These are phyloP conservation scores for Drosophila albomicans DNA, from an alignment of 1,140 invertebrate genomes.

Conservation along the genomic window DNA sequence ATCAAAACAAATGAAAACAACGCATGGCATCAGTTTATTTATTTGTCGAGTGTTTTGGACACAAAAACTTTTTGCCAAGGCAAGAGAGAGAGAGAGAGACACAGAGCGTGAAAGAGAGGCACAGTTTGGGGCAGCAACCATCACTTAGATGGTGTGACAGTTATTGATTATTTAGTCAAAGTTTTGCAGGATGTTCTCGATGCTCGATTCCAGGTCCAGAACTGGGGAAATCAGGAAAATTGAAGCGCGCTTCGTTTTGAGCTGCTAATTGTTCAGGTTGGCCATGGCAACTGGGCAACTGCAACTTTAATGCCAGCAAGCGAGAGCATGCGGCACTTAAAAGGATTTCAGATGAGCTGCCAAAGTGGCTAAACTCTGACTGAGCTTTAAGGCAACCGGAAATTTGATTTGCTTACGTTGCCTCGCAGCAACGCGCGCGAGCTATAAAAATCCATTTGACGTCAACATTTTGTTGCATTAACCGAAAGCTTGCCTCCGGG, in stretches of 20 bases:
- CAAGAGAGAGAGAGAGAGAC: constrained; percentile 8
- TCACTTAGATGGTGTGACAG: constrained; percentile 61
- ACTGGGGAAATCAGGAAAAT: constrained; percentile 72
- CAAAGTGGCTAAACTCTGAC: constrained; percentile 26
- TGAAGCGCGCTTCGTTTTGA: constrained; percentile 43
- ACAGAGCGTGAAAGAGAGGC: not conserved
- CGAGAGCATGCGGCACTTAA: constrained; percentile 32
- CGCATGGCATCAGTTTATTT: constrained; percentile 49
- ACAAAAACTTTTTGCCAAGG: constrained; percentile 43
- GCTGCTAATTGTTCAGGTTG: constrained; percentile 59
- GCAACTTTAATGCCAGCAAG: constrained; percentile 56
- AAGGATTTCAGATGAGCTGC: constrained; percentile 42
- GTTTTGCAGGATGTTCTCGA: constrained; percentile 3
- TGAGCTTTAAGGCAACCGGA: constrained; percentile 47
- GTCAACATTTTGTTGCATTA: constrained; percentile 46
- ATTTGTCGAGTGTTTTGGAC: constrained; percentile 43
- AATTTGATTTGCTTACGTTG: constrained; percentile 68
- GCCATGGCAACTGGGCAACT: constrained; percentile 49
- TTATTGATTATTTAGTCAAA: constrained; percentile 72
- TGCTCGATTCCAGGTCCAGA: too few species aligned
- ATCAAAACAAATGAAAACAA: constrained; percentile 61
- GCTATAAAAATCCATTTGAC: constrained; percentile 53
- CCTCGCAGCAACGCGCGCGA: constrained; percentile 4
- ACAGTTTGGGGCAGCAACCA: not conserved
- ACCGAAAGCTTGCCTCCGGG: not conserved